These are phyloP conservation scores for Naso thynnoides DNA, from an alignment of 2,797 vertebrate species.

Conservation along the genomic window DNA sequence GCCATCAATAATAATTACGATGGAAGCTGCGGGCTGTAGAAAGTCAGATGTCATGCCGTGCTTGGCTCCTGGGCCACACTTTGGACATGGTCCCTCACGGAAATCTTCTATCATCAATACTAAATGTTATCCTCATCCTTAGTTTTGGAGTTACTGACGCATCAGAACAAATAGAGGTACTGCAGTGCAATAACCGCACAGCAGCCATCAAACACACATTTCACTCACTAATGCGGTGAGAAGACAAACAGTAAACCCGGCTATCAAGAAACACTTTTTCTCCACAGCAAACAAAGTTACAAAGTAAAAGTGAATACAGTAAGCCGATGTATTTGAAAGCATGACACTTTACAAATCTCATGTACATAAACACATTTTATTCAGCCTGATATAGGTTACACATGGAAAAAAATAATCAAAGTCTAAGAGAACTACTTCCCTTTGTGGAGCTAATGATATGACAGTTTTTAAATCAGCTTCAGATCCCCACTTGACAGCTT, in stretches of 20 bases:
- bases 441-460: conserved; percentile 82
- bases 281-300: background rate
- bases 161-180: background rate
- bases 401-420: conserved; percentile 67
- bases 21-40: too few relatives aligned
- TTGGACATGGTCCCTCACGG: too few relatives aligned
- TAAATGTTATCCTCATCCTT: background rate
- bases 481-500: conserved; percentile 63
- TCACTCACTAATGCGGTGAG: background rate
- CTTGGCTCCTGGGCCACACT: too few relatives aligned
- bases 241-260: background rate
- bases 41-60: too few relatives aligned
- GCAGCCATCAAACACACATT: background rate
- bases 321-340: conserved; percentile 21
- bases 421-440: conserved; percentile 83
- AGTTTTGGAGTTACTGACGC: background rate
- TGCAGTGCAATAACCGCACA: background rate
- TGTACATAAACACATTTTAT: conserved; percentile 85
- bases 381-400: conserved; percentile 85
- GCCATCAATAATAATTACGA: too few relatives aligned
- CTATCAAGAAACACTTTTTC: background rate
- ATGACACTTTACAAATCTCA: conserved; percentile 48
- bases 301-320: background rate
- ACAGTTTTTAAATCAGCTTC: conserved; percentile 76
- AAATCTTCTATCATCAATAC: background rate